These are phyloP conservation scores for Corythoichthys intestinalis DNA, from an alignment of 2,113 vertebrate genomes.

Conservation along the genomic window DNA sequence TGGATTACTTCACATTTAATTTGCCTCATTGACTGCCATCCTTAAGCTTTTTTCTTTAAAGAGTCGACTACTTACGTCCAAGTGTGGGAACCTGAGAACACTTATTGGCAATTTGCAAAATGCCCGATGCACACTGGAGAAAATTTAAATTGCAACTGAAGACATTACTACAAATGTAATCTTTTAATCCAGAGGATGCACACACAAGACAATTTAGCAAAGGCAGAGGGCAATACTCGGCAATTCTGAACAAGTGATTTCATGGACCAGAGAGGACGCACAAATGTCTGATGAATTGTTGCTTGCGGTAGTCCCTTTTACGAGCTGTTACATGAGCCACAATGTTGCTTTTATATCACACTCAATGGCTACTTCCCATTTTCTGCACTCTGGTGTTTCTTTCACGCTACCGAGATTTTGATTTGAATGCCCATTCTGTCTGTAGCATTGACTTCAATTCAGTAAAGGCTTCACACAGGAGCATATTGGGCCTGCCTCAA, in stretches of 20 bases:
- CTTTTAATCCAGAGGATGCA: not conserved
- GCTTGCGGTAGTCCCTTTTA: not conserved
- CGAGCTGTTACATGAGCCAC: not conserved
- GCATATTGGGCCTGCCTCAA: not conserved
- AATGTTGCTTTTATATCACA: not conserved
- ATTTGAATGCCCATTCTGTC: not conserved
- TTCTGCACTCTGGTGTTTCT: not conserved
- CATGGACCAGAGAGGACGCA: not conserved
- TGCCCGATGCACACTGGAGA: not conserved
- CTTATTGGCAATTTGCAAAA: slow-evolving; percentile 5
- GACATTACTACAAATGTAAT: slow-evolving; percentile 1
- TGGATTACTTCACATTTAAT: not conserved
- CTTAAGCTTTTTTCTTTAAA: not conserved
- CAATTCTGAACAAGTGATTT: not conserved
- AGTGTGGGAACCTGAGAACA: not conserved
- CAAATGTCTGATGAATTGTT: not conserved
- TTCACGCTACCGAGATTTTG: slow-evolving; percentile 4
- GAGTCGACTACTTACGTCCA: not conserved
- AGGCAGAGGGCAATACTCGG: not conserved
- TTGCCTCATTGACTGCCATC: not conserved
- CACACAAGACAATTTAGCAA: not conserved
- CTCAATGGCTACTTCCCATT: not conserved
- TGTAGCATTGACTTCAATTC: not conserved
- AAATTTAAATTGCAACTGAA: not conserved
- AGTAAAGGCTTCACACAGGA: not conserved